Conservation (phyloP, 2,888 invertebrate species). For the Fabriciana adippe region DNA sequence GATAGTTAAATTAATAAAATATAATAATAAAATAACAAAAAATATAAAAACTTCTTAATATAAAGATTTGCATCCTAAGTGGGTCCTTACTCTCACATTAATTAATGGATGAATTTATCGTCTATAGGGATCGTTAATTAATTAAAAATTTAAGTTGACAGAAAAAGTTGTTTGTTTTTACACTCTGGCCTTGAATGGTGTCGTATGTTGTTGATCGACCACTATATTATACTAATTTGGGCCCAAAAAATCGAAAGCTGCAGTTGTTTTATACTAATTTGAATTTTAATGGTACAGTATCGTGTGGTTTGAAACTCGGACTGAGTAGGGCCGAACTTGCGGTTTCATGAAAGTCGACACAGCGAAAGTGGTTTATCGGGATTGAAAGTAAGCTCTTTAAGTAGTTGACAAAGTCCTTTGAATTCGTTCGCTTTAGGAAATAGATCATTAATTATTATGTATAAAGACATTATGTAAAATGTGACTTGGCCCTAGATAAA, state of each 20-base stretch:
- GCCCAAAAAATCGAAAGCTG: conserved; percentile 48
- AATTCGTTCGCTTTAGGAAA: conserved; percentile 10
- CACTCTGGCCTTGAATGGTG: background rate
- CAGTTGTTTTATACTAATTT: conserved; percentile 32
- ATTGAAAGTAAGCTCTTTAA: conserved; percentile 38
- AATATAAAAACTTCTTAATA: conserved; percentile 11
- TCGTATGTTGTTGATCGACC: background rate
- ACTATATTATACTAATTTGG: conserved; percentile 43
- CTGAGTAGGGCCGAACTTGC: conserved; percentile 34
- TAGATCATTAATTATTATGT: conserved; percentile 15
- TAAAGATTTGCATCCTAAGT: background rate
- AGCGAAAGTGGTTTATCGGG: conserved; percentile 48
- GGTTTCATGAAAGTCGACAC: conserved; percentile 41
- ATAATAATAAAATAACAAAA: too few relatives aligned
- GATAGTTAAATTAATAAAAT: conserved; percentile 8
- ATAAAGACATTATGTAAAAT: background rate
- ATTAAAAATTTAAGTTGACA: conserved; percentile 6
- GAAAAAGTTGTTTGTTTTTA: conserved; percentile 9
- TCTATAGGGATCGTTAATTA: background rate
- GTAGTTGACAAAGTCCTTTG: conserved; percentile 22
- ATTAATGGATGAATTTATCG: background rate
- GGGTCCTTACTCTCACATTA: background rate
- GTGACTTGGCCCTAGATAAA: background rate
- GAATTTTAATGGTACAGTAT: conserved; percentile 33
- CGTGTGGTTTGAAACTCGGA: conserved; percentile 19